Conservation (phyloP, 2,888 invertebrate genomes). For the Schrankia costaestrigalis region DNA sequence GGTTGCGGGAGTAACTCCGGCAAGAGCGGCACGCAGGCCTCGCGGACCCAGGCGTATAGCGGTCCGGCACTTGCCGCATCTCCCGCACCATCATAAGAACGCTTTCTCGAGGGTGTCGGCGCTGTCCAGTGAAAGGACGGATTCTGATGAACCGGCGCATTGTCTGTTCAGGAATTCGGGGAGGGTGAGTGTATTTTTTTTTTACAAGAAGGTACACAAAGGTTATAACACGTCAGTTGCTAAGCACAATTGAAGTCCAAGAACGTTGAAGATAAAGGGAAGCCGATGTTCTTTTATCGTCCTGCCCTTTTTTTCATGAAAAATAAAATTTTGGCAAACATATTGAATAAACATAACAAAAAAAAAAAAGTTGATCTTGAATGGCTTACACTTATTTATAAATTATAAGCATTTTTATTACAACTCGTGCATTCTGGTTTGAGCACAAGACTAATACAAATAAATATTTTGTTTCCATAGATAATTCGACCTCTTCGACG, state of each 20-base stretch:
- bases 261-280: no score
- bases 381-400: no score
- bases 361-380: no score
- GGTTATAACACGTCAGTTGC: no score
- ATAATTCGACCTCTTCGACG: conserved; percentile 63
- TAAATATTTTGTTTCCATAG: conserved; percentile 41
- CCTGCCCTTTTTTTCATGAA: no score
- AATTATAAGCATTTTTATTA: no score
- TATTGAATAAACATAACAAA: no score
- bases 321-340: no score
- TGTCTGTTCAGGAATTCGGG: conserved; percentile 47
- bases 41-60: conserved; percentile 15
- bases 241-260: no score
- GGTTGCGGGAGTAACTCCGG: conserved; percentile 36
- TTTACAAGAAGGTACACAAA: no score
- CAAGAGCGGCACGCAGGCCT: conserved; percentile 27
- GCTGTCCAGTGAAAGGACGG: conserved; percentile 67
- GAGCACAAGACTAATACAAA: neutral
- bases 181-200: conserved; percentile 56
- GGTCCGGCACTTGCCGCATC: conserved; percentile 22
- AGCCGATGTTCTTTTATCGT: no score
- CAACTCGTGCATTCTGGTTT: no score
- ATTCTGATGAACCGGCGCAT: conserved; percentile 65
- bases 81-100: conserved; percentile 8
- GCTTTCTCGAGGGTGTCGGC: conserved; percentile 49